Conservation (phyloP, 2,797 vertebrate genomes). For the Phrynocephalus forsythii region DNA sequence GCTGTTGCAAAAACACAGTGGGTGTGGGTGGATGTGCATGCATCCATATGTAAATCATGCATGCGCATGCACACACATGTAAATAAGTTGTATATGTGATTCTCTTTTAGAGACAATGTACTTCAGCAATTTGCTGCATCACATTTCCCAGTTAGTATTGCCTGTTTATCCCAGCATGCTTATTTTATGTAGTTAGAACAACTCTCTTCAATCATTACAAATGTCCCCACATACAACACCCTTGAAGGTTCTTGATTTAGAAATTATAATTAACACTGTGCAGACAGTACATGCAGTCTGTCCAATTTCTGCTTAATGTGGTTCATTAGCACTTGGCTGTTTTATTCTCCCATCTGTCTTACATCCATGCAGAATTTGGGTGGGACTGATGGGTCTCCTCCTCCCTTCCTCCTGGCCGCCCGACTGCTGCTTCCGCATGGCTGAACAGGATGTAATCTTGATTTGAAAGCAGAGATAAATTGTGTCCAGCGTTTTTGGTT, state of each 20-base stretch:
- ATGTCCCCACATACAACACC: not conserved
- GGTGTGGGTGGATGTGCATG: too few species aligned
- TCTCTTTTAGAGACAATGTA: too few species aligned
- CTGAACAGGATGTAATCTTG: not conserved
- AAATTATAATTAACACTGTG: not conserved
- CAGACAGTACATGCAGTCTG: slow-evolving; percentile 20
- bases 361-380: not conserved
- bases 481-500: not conserved
- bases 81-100: not conserved
- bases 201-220: not conserved
- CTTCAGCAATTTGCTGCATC: not conserved
- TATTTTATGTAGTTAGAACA: slow-evolving; percentile 17
- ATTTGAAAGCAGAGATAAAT: slow-evolving; percentile 34
- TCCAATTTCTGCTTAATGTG: slow-evolving; percentile 17
- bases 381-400: slow-evolving; percentile 28
- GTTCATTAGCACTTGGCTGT: not conserved
- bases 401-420: not conserved
- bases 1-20: too few species aligned
- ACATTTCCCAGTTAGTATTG: not conserved
- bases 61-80: not conserved
- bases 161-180: not conserved
- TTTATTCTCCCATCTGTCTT: not conserved
- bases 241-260: slow-evolving; percentile 2
- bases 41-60: too few species aligned
- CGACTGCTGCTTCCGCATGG: slow-evolving; percentile 6